A percentile compares a stretch with the other conserved stretches of the same genome.
phyloP scores from a whole-genome alignment of 2,797 vertebrate genomes.

The Hirundo rustica region DNA sequence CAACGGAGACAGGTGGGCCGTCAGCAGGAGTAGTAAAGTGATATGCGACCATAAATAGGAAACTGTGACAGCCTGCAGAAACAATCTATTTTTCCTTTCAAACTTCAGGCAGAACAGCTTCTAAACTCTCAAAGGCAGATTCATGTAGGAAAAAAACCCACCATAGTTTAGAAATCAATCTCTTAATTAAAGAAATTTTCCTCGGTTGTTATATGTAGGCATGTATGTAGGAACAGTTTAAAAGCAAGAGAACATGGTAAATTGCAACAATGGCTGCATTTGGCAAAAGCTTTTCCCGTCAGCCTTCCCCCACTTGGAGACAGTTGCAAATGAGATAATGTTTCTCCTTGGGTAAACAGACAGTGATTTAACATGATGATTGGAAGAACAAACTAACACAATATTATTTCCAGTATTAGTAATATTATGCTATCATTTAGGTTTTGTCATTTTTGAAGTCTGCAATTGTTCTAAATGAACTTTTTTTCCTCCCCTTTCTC shows the following conservation, averaged over 20 bases:
- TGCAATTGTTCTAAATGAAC: not conserved
- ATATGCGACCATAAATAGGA: not conserved
- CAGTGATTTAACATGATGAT: not conserved
- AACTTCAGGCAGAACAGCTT: not conserved
- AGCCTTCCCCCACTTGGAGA: not conserved
- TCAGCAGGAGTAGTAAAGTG: constrained; percentile 29
- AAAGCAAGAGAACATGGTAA: not conserved
- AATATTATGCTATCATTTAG: not conserved
- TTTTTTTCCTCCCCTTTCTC: not conserved
- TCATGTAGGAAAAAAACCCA: rapidly evolving
- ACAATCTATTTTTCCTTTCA: constrained; percentile 9
- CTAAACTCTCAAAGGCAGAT: not conserved
- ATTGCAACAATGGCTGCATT: not conserved
- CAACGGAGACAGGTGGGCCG: not conserved
- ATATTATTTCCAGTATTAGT: not conserved
- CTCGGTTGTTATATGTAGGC: not conserved
- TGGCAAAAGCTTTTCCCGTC: not conserved
- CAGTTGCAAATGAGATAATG: not conserved
- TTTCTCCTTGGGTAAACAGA: not conserved
- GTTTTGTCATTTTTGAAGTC: not conserved
- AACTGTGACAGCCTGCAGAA: not conserved
- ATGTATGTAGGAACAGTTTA: not conserved
- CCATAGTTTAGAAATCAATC: not conserved
- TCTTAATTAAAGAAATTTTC: not conserved
- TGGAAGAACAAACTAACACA: not conserved